phyloP scores from a whole-genome alignment of 2,113 vertebrate species.

The zebrafish (Danio rerio) region DNA sequence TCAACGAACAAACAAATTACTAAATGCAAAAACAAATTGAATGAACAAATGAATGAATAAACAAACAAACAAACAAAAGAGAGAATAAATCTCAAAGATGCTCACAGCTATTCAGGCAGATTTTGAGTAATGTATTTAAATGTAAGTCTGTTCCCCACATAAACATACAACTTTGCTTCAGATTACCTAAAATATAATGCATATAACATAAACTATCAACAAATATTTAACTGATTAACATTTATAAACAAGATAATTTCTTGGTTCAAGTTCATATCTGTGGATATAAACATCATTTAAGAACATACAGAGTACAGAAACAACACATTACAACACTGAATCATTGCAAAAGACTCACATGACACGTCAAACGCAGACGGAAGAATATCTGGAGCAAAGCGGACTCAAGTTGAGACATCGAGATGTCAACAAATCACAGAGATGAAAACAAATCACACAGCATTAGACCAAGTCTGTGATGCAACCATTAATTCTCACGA shows the following conservation, averaged over 20 bases:
- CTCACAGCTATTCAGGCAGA: neutral
- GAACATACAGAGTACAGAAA: neutral
- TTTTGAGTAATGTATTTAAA: neutral
- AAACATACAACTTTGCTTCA: neutral
- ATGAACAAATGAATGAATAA: too few relatives aligned
- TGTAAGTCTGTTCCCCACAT: neutral
- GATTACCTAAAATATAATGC: neutral
- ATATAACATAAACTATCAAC: too few relatives aligned
- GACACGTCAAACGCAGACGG: neutral
- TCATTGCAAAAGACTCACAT: neutral
- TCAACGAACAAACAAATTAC: too few relatives aligned
- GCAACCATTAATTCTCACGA: neutral
- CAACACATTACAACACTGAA: neutral
- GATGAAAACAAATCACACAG: constrained; percentile 19
- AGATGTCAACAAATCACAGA: neutral
- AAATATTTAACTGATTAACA: too few relatives aligned
- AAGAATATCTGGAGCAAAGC: neutral
- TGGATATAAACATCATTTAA: neutral
- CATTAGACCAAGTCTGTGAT: neutral
- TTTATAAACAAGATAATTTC: neutral
- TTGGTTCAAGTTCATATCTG: neutral
- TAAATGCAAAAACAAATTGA: too few relatives aligned
- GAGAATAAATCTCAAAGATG: neutral
- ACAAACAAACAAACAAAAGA: too few relatives aligned
- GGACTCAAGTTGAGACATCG: constrained; percentile 10